These are phyloP conservation scores for Falco punctatus DNA, from an alignment of 2,113 vertebrate species.

Conservation along the genomic window DNA sequence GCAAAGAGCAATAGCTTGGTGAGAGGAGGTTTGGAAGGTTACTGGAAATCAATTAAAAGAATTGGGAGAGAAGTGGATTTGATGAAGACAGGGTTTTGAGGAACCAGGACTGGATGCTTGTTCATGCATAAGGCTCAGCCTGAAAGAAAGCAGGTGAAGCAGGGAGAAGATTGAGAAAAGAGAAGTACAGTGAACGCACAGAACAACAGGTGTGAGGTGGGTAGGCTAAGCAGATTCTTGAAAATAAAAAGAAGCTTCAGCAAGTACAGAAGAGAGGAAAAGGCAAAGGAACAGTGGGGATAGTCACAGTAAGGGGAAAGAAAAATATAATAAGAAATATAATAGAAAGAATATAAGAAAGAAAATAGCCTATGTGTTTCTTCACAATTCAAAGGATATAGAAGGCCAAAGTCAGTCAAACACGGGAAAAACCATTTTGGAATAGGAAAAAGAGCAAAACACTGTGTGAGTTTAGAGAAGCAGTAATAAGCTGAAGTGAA, in stretches of 20 bases:
- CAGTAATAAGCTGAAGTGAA: neutral
- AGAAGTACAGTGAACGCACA: neutral
- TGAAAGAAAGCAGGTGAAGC: neutral
- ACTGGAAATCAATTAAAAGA: neutral
- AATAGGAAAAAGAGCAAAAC: neutral
- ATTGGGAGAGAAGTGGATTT: neutral
- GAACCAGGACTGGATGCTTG: neutral
- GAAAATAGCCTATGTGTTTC: neutral
- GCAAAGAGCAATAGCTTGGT: neutral
- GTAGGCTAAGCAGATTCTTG: neutral
- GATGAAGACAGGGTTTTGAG: neutral
- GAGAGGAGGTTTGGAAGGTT: conserved; percentile 4
- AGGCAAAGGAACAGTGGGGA: neutral
- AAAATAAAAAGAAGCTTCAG: neutral
- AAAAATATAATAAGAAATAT: neutral
- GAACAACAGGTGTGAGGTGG: neutral
- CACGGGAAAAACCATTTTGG: neutral
- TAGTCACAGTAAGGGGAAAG: neutral
- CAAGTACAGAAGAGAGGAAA: neutral
- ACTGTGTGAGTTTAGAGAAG: neutral
- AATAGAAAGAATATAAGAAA: too few species aligned
- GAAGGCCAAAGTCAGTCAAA: neutral
- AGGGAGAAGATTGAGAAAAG: neutral
- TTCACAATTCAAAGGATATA: neutral
- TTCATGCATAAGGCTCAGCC: neutral